A percentile compares a stretch with the other conserved stretches of the same genome.
phyloP scores from a whole-genome alignment of 2,888 invertebrate species.

The Anagyrus pseudococci region DNA sequence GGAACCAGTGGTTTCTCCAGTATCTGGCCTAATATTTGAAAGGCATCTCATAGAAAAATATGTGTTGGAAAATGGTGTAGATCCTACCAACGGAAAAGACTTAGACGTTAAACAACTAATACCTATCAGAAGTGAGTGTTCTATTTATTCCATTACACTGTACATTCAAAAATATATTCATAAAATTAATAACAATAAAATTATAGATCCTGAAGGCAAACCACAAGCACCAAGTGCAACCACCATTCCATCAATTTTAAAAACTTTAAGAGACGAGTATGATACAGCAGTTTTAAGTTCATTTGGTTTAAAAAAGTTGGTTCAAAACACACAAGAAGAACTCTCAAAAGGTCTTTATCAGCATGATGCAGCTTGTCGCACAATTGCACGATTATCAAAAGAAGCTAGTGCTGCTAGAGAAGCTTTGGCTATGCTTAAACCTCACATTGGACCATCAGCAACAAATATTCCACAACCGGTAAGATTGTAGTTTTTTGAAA shows the following conservation, averaged over 20 bases:
- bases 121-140: constrained; percentile 84
- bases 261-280: constrained; percentile 93
- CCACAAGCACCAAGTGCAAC: constrained; percentile 97
- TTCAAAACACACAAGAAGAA: constrained; percentile 93
- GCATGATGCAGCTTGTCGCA: constrained; percentile 98
- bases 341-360: constrained; percentile 94
- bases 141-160: not conserved
- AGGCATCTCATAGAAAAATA: constrained; percentile 95
- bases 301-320: constrained; percentile 95
- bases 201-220: constrained; percentile 62
- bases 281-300: constrained; percentile 98
- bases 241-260: constrained; percentile 92
- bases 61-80: constrained; percentile 93
- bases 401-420: constrained; percentile 98
- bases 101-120: constrained; percentile 86
- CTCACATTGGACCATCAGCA: constrained; percentile 81
- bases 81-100: constrained; percentile 93
- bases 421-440: constrained; percentile 97
- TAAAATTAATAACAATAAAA: not conserved
- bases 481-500: constrained; percentile 29
- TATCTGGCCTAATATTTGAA: constrained; percentile 95
- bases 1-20: constrained; percentile 92
- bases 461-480: constrained; percentile 67
- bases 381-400: constrained; percentile 95
- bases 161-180: not conserved